Evolutionary conservation across 2,888 invertebrate species (phyloP), one percentile per base, ranked within the genome.

Genomic region (Laspeyria flexula): DNA sequence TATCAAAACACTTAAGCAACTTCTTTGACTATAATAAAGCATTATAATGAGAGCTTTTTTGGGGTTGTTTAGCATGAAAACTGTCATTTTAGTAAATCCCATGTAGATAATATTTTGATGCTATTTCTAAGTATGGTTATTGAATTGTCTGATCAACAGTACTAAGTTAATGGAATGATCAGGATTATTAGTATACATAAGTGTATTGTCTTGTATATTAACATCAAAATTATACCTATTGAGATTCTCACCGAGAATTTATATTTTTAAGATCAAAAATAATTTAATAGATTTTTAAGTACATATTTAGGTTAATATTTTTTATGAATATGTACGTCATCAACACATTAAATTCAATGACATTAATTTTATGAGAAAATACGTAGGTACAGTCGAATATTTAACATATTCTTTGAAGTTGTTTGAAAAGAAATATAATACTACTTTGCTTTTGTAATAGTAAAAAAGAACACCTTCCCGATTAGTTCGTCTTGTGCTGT

Each of bases 81-180:
- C 7, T 3, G 21, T 3, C 5, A 5, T 3, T 3, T 31, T 13
- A 31, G 13, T 13, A 31, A 31, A 31, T 12, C 13, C 31, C 31
- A 30, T 11, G 30, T 30, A 10, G 27, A 15, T 10, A 15, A 15
- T 30, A 40, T n/a, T 15, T 39, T 11, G 31, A 7, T 13, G 13
- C 2, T 31, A 31, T 15, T 13, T 31, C 11, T 21, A 6, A 31
- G 13, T 13, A 31, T 15, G 31, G 5, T 31, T 13, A 31, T 31
- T 31, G 6, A 6, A 6, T 34, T 35, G 7, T 25, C 10, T 40
- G 38, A 41, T 41, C 30, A 35, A 23, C 15, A 45, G 42, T 38
- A 41, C 72, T 65, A 38, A 73, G n/a, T 65, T 65, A 68, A 79
- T 84, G 85, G 82, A 86, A 85, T 84, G 81, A 85, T 84, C 65